Conservation (phyloP, 2,888 invertebrate species). For the Argynnis bischoffii region DNA sequence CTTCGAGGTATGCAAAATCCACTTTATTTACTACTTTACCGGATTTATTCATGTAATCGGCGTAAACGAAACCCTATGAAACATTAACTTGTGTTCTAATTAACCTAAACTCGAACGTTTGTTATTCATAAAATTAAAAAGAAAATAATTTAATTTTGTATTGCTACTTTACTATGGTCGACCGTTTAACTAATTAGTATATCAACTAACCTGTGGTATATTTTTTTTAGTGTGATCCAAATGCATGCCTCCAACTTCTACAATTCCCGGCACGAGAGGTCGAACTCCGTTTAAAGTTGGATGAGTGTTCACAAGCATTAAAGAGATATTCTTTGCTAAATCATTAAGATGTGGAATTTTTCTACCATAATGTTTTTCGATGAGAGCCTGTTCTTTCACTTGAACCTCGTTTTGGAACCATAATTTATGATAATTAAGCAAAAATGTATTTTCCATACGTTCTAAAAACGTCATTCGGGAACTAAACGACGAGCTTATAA, state of each 20-base stretch:
- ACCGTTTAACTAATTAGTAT: too few relatives aligned
- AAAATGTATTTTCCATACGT: slow-evolving; percentile 65
- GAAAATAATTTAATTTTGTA: too few relatives aligned
- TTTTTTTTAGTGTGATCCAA: background rate
- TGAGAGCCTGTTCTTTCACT: slow-evolving; percentile 60
- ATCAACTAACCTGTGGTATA: background rate
- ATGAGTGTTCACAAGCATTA: slow-evolving; percentile 3
- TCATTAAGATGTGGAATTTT: slow-evolving; percentile 10
- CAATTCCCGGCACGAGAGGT: slow-evolving; percentile 73
- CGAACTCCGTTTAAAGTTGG: slow-evolving; percentile 4
- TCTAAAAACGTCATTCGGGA: slow-evolving; percentile 77
- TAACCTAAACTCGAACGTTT: background rate
- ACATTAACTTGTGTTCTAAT: background rate
- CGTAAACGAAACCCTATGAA: slow-evolving; percentile 23
- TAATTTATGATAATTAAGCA: slow-evolving; percentile 54
- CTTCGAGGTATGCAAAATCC: too few relatives aligned
- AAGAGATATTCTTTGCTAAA: background rate
- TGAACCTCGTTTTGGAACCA: slow-evolving; percentile 64
- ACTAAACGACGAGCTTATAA: slow-evolving; percentile 72
- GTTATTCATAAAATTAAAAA: too few relatives aligned
- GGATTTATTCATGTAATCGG: slow-evolving; percentile 14
- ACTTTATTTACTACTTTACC: too few relatives aligned
- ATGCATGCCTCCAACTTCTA: slow-evolving; percentile 82
- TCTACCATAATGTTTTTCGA: slow-evolving; percentile 47
- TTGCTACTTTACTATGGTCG: too few relatives aligned